phyloP scores from a whole-genome alignment of 1,140 invertebrate species.

The Aphidius ervi region DNA sequence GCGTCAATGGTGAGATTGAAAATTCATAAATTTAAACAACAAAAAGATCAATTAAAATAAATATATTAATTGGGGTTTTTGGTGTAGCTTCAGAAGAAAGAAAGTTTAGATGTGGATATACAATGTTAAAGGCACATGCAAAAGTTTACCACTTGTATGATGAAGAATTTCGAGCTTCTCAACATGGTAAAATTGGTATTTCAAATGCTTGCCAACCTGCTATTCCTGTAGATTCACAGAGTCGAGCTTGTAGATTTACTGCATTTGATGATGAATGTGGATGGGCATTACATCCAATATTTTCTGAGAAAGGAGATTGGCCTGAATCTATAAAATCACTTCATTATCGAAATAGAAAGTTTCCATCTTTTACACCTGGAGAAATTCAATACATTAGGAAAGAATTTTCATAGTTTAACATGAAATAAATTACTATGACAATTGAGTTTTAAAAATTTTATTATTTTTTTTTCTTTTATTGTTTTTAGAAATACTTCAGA shows the following conservation, averaged over 20 bases:
- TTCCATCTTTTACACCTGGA: conserved; percentile 51
- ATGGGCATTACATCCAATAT: conserved; percentile 63
- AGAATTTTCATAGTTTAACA: background rate
- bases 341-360: conserved; percentile 54
- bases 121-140: conserved; percentile 56
- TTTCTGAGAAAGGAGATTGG: conserved; percentile 58
- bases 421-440: background rate
- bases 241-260: conserved; percentile 25
- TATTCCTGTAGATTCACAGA: conserved; percentile 26
- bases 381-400: conserved; percentile 38
- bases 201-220: conserved; percentile 16
- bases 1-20: background rate
- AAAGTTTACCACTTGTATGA: conserved; percentile 62
- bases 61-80: conserved; percentile 43
- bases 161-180: conserved; percentile 55
- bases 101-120: conserved; percentile 41
- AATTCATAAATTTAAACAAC: conserved; percentile 30
- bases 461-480: too few species aligned
- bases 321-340: conserved; percentile 53
- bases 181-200: conserved; percentile 53
- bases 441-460: background rate
- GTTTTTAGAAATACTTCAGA: background rate
- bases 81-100: too few species aligned
- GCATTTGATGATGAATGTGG: conserved; percentile 53
- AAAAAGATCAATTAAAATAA: conserved; percentile 45